Base-by-base conservation (phyloP, 2,888 invertebrate species). In the Troides helena region DNA sequence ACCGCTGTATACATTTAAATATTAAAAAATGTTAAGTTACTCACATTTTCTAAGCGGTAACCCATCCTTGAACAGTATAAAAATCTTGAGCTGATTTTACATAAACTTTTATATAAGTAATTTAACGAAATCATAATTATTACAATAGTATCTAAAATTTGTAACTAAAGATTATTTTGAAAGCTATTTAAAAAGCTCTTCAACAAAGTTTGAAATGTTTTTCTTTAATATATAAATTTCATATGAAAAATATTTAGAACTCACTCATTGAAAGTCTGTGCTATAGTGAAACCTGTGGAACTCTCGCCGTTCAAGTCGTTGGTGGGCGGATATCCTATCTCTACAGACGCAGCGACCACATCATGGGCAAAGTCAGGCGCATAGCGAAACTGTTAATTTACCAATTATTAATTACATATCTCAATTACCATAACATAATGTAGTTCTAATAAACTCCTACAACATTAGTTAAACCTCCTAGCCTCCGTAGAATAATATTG, bases 271-370 rank as follows among this genome's bases (percentile, higher is more conserved):
- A 90, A 94, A 6, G 94, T 89, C 81, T 96, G 96, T 1, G 95
- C 94, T 63, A 95, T 92, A 0, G 95, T 93, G 80, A 95, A 95
- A 10, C 95, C 96, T 0, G 93, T 93, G 77, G 90, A 87, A 8
- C 93, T 88, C 8, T 93, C 93, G 1, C 95, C 95, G 75, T 95
- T 95, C 21, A 95, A 87, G 80, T 96, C 96, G 67, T 93, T 93
- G 36, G 93, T 94, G 6, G 94, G 90, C 1, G 94, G 94, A 74
- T 93, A 94, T 0, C 95, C 95, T 30, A 93, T 84, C 80, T 96
- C 95, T 66, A 89, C 87, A 0, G 94, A 94, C 0, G 95, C 95
- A 1, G 91, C 84, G 6, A 96, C 91, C 68, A 96, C 89, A 76
- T 95, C 95, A 69, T 94, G 88, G 0, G 95, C 94, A 53, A 95